Evolutionary conservation across 2,888 invertebrate species (phyloP).

Genomic region (Drosophila buzzatii): DNA sequence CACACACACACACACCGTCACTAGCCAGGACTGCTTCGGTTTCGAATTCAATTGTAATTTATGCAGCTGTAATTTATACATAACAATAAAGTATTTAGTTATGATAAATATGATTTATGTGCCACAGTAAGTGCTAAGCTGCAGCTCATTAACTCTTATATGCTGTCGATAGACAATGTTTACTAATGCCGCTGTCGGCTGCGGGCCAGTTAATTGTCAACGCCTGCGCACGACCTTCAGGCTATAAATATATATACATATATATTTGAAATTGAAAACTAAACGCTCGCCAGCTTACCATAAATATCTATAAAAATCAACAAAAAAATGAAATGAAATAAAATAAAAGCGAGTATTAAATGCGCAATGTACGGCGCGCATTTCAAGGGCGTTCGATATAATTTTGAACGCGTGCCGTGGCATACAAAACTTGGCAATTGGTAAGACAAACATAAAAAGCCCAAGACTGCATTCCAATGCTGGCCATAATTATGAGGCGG

Average conservation of each 20-base stretch:
- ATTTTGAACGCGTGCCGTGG: conserved; percentile 49
- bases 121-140: conserved; percentile 11
- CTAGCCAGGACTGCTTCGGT: no score
- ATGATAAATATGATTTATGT: conserved; percentile 29
- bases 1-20: no score
- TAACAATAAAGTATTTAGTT: conserved; percentile 8
- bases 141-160: conserved; percentile 40
- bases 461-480: conserved; percentile 66
- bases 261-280: conserved; percentile 50
- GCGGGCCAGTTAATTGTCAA: conserved; percentile 46
- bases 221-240: conserved; percentile 50
- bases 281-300: conserved; percentile 31
- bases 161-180: conserved; percentile 34
- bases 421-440: conserved; percentile 25
- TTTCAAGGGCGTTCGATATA: conserved; percentile 55
- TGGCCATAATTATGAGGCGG: conserved; percentile 22
- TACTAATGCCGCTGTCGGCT: conserved; percentile 36
- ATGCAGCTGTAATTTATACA: conserved; percentile 11
- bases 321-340: conserved; percentile 2
- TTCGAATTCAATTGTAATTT: conserved; percentile 20
- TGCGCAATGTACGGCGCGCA: conserved; percentile 24
- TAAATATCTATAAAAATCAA: conserved; percentile 33
- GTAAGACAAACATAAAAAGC: conserved; percentile 19
- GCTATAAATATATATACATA: conserved; percentile 34
- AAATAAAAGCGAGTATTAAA: conserved; percentile 26